phyloP scores from a whole-genome alignment of 1,140 invertebrate species.

The Odontomachus brunneus region DNA sequence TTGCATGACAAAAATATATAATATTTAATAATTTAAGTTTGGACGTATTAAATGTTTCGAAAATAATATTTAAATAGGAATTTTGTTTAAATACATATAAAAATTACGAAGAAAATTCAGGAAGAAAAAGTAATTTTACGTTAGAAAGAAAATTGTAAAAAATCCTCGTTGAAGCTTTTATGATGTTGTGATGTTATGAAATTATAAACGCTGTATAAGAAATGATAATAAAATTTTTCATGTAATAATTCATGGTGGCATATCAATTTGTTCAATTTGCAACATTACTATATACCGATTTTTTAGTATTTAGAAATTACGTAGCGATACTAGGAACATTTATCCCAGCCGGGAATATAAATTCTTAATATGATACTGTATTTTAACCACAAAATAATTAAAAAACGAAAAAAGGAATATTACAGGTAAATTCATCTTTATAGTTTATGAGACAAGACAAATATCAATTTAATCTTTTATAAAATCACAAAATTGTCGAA shows the following conservation, averaged over 20 bases:
- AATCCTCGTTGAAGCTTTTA: too few relatives aligned
- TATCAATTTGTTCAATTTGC: conserved; percentile 2
- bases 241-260: not conserved
- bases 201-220: too few relatives aligned
- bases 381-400: not conserved
- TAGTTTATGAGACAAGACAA: conserved; percentile 56
- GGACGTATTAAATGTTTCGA: too few relatives aligned
- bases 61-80: too few relatives aligned
- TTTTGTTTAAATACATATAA: too few relatives aligned
- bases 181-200: too few relatives aligned
- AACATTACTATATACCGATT: not conserved
- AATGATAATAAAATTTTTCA: too few relatives aligned
- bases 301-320: not conserved
- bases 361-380: conserved; percentile 4
- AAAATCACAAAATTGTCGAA: not conserved
- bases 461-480: conserved; percentile 40
- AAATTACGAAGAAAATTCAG: not conserved
- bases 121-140: too few relatives aligned
- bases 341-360: not conserved
- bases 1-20: not conserved
- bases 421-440: not conserved
- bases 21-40: too few relatives aligned
- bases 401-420: not conserved
- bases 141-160: too few relatives aligned
- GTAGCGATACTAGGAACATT: not conserved